Evolutionary conservation across 2,888 invertebrate species (phyloP), one percentile per base, ranked within the genome.

Genomic region (Eupithecia insigniata): DNA sequence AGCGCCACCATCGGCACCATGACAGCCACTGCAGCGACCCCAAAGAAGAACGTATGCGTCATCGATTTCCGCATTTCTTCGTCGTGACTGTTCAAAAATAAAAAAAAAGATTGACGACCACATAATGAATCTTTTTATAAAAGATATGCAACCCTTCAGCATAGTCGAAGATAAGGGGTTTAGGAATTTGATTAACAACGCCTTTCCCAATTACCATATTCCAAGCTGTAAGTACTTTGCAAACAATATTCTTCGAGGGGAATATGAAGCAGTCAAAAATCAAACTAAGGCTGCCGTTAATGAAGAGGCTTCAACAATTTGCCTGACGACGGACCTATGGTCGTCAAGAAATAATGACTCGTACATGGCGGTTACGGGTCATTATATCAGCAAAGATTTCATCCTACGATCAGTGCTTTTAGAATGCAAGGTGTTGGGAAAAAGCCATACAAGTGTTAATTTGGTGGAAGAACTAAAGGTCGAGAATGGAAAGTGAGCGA

Each of bases 21-120:
- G 39, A 61, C 61, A 43, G 22, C 46, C 46, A 46, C 46, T 51
- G 51, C 51, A 71, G 67, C 51, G 51, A 22, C 6, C 51, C 51
- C 51, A 51, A 51, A 51, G n/a, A 51, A n/a, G 51, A 51, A 51
- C 51, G 3, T 6, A 51, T 6, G 51, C 51, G n/a, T 51, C 51
- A 51, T 51, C 22, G 1, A 46, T 46, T 46, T 46, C 46, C 1
- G 46, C 46, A 46, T 46, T n/a, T 46, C 46, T 46, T 46, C 18
- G 46, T 46, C 16, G 46, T 4, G 46, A 46, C 7, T 46, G 46
- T 18, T 18, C 46, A 46, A 46, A 46, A 46, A 46, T n/a, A n/a
- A n/a, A n/a, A n/a, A n/a, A n/a, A n/a, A n/a, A n/a, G n/a, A n/a
- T n/a, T 18, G 46, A 46, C 46, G 46, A 46, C 46, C 46, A 18